Conservation (phyloP, 1,140 invertebrate genomes). For the Chrysoperla carnea region DNA sequence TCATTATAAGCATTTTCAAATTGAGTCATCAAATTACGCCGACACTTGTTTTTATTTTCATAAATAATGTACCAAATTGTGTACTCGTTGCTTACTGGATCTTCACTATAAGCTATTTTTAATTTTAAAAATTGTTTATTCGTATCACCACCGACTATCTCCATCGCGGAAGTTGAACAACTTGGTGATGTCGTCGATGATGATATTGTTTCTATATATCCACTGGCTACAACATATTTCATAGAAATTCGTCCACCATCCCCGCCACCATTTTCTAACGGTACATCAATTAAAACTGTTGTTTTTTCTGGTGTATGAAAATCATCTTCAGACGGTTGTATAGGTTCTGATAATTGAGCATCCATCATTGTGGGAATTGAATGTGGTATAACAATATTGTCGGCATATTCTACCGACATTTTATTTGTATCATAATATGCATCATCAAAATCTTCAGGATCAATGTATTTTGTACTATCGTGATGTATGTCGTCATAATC, state of each 20-base stretch:
- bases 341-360: no score
- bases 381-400: no score
- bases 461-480: no score
- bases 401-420: no score
- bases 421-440: no score
- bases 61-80: background rate
- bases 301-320: background rate
- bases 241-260: background rate
- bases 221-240: background rate
- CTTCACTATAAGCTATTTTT: background rate
- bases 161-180: background rate
- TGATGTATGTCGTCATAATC: no score
- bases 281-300: background rate
- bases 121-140: background rate
- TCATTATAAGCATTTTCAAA: background rate
- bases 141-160: background rate
- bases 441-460: no score
- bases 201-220: background rate
- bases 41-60: background rate
- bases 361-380: no score
- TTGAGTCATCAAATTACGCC: background rate
- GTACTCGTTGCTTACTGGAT: background rate
- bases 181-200: background rate
- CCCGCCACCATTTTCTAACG: background rate
- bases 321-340: background rate